Evolutionary conservation across 2,797 vertebrate genomes (phyloP).

Genomic region (Psittacula derbiana): DNA sequence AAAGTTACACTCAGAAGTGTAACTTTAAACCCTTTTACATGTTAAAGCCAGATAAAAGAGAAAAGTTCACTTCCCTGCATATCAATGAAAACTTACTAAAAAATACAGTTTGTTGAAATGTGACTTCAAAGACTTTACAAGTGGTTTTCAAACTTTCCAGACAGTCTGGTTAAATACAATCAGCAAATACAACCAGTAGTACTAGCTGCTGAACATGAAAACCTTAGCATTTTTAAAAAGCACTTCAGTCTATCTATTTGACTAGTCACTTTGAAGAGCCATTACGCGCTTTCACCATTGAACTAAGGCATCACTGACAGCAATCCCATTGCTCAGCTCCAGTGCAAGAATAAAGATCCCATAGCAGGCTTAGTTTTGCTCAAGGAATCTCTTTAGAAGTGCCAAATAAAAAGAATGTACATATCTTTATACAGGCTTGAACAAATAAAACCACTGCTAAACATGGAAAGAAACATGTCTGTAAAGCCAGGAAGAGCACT

Average conservation of each 20-base stretch:
- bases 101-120: background rate
- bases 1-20: background rate
- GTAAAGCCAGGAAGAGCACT: background rate
- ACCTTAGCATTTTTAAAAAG: background rate
- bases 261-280: background rate
- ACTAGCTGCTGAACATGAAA: background rate
- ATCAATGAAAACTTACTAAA: background rate
- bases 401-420: background rate
- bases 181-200: background rate
- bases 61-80: background rate
- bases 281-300: background rate
- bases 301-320: background rate
- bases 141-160: background rate
- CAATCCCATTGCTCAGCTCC: background rate
- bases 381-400: slow-evolving; percentile 26
- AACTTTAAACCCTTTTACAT: background rate
- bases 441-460: background rate
- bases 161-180: background rate
- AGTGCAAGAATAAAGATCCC: background rate
- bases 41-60: background rate
- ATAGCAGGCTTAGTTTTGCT: background rate
- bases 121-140: background rate
- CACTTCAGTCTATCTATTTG: background rate
- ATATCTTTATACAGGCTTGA: background rate
- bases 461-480: background rate